Conservation (phyloP, 1,140 invertebrate genomes). For the Latrodectus geometricus region DNA sequence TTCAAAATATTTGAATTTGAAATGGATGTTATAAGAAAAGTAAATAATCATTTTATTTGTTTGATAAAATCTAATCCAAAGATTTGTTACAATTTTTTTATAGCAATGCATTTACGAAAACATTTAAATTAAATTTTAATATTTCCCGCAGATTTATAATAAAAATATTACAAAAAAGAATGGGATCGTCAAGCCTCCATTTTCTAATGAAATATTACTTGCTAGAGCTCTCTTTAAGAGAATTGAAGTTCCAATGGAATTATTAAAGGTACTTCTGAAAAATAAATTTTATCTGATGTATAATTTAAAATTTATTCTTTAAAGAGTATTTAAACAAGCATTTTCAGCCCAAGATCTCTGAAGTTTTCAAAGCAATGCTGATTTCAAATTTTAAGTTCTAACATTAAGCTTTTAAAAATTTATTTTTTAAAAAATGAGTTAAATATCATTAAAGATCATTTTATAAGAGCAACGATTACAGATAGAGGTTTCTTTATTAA, state of each 20-base stretch:
- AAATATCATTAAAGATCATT: too few relatives aligned
- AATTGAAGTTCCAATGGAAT: slow-evolving; percentile 57
- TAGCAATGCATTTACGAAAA: background rate
- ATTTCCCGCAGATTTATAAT: slow-evolving; percentile 68
- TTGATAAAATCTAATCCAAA: too few relatives aligned
- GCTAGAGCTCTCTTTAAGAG: slow-evolving; percentile 42
- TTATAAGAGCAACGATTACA: too few relatives aligned
- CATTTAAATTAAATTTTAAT: background rate
- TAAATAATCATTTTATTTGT: background rate
- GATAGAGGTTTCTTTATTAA: too few relatives aligned
- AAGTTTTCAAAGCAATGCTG: too few relatives aligned
- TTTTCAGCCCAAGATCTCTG: background rate
- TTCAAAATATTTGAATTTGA: slow-evolving; percentile 52
- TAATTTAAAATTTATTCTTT: background rate
- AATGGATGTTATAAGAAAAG: slow-evolving; percentile 45
- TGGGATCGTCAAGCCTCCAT: slow-evolving; percentile 70
- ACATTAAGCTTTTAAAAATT: too few relatives aligned
- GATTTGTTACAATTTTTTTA: background rate
- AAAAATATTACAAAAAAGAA: slow-evolving; percentile 69
- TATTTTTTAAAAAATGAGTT: too few relatives aligned
- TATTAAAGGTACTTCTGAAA: slow-evolving; percentile 33
- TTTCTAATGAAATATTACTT: slow-evolving; percentile 64
- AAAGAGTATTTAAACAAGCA: background rate
- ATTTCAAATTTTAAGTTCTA: too few relatives aligned
- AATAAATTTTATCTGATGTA: background rate